Evolutionary conservation across 2,113 vertebrate genomes (phyloP).

Genomic region (Pachyramphus minor): DNA sequence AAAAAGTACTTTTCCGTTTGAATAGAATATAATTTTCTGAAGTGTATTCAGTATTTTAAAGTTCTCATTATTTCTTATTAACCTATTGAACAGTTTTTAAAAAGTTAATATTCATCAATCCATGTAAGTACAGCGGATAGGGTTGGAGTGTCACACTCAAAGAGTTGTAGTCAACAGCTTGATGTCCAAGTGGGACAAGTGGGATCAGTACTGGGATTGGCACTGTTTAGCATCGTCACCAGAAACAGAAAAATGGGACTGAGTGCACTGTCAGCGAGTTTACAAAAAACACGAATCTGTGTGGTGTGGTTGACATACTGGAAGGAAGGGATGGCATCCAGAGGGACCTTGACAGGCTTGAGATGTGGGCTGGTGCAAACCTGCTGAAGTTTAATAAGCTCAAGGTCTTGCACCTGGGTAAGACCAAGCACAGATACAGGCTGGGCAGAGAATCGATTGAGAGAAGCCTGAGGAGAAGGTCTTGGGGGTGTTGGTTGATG

Average conservation of each 20-base stretch:
- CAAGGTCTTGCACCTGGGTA: not conserved
- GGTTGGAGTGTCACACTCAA: not conserved
- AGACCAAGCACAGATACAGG: not conserved
- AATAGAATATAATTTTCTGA: not conserved
- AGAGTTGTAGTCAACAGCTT: not conserved
- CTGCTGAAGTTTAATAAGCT: too few relatives aligned
- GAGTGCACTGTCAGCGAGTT: too few relatives aligned
- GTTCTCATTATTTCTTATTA: not conserved
- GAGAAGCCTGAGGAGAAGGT: not conserved
- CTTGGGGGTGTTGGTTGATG: not conserved
- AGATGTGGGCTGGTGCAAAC: too few relatives aligned
- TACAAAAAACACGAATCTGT: too few relatives aligned
- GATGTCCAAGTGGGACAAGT: not conserved
- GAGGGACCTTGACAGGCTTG: too few relatives aligned
- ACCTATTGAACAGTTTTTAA: not conserved
- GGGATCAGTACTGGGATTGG: not conserved
- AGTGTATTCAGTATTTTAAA: not conserved
- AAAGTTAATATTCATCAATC: not conserved
- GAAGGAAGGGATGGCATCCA: too few relatives aligned
- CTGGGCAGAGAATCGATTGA: not conserved
- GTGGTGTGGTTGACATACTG: too few relatives aligned
- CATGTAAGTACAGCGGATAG: not conserved
- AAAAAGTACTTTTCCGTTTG: not conserved
- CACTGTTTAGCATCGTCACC: too few relatives aligned
- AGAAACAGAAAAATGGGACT: too few relatives aligned